A percentile compares a stretch with the other conserved stretches of the same genome.
Evolutionary conservation across 2,888 invertebrate species (phyloP).

Genomic region (Drosophila mulleri): DNA sequence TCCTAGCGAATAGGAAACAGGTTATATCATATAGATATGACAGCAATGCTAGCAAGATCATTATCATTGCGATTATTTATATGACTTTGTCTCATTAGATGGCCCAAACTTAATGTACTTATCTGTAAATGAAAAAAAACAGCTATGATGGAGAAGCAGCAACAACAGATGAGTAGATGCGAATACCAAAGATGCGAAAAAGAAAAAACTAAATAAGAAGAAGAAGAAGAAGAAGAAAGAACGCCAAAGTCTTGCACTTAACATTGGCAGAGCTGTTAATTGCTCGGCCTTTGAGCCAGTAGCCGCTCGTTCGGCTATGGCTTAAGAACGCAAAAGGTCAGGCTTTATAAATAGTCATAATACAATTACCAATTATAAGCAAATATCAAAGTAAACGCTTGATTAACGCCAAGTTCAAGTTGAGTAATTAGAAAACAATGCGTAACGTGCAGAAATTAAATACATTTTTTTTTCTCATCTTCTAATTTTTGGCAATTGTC

Average conservation of each 20-base stretch:
- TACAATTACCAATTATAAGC: slow-evolving; percentile 49
- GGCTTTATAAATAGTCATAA: slow-evolving; percentile 35
- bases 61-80: slow-evolving; percentile 41
- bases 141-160: not conserved
- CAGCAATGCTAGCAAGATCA: slow-evolving; percentile 24
- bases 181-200: not conserved
- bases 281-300: slow-evolving; percentile 47
- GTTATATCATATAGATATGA: slow-evolving; percentile 14
- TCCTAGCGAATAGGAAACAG: not conserved
- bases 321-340: slow-evolving; percentile 51
- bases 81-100: slow-evolving; percentile 26
- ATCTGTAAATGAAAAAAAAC: slow-evolving; percentile 19
- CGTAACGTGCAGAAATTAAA: slow-evolving; percentile 36
- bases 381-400: slow-evolving; percentile 50
- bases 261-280: slow-evolving; percentile 55
- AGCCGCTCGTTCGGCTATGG: slow-evolving; percentile 17
- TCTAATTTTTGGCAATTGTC: slow-evolving; percentile 5
- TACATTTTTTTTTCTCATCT: not conserved
- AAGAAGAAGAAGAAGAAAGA: slow-evolving; percentile 1
- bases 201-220: slow-evolving; percentile 4
- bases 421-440: slow-evolving; percentile 50
- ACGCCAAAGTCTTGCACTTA: slow-evolving; percentile 47
- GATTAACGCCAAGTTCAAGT: slow-evolving; percentile 65
- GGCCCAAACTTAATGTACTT: slow-evolving; percentile 24
- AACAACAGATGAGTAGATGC: not conserved